Evolutionary conservation across 2,797 vertebrate genomes (phyloP).

Genomic region (Pangasius larnaudii): DNA sequence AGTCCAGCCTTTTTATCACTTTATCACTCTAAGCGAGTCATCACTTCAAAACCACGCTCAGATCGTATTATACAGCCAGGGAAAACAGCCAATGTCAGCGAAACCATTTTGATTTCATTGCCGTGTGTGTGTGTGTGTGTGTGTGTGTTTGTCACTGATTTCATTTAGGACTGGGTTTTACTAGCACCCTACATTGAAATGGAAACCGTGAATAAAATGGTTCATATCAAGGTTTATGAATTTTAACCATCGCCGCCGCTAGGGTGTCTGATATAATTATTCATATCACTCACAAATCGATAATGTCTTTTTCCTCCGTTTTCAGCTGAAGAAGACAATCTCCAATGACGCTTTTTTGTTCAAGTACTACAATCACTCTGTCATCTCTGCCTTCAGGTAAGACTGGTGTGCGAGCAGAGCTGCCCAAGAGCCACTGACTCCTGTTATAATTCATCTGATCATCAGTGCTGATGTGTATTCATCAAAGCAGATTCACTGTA

Average conservation of each 20-base stretch:
- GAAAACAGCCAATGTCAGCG: constrained; percentile 32
- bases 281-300: neutral
- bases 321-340: constrained; percentile 70
- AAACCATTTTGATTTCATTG: constrained; percentile 16
- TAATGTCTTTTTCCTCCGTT: constrained; percentile 44
- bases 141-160: constrained; percentile 2
- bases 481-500: neutral
- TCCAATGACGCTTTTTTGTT: constrained; percentile 66
- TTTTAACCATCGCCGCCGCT: neutral
- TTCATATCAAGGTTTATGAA: constrained; percentile 26
- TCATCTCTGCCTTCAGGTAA: constrained; percentile 80
- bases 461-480: neutral
- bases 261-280: neutral
- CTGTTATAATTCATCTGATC: neutral
- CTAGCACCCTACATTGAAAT: constrained; percentile 1
- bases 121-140: neutral
- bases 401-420: neutral
- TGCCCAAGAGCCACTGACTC: neutral
- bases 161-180: constrained; percentile 18
- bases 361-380: constrained; percentile 71
- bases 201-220: constrained; percentile 11
- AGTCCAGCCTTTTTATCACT: constrained; percentile 19
- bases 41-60: constrained; percentile 14
- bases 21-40: constrained; percentile 17
- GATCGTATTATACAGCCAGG: constrained; percentile 22